These are phyloP conservation scores for Drosophila bunnanda DNA, from an alignment of 2,888 invertebrate genomes.

Conservation along the genomic window DNA sequence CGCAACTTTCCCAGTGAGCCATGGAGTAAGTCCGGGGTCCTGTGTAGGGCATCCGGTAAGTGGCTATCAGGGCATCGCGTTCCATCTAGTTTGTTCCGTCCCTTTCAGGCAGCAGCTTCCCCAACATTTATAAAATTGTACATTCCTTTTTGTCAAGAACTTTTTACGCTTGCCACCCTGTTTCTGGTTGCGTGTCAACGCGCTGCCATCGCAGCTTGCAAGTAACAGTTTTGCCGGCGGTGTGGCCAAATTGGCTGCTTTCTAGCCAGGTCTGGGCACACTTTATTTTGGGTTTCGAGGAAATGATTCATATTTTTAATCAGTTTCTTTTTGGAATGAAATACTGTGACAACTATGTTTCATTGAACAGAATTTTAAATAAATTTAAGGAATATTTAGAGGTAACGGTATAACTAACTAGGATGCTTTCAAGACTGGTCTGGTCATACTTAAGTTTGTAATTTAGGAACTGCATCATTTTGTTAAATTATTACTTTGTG, in stretches of 20 bases:
- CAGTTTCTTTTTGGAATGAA: background rate
- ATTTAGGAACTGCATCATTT: no score
- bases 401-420: no score
- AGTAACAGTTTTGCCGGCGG: background rate
- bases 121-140: conserved; percentile 49
- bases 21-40: conserved; percentile 11
- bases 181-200: conserved; percentile 49
- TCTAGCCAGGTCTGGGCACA: conserved; percentile 5
- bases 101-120: conserved; percentile 24
- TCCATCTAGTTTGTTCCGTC: conserved; percentile 13
- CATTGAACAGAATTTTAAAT: background rate
- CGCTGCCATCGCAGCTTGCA: conserved; percentile 11
- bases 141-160: conserved; percentile 46
- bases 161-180: conserved; percentile 40
- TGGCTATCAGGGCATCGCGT: conserved; percentile 27
- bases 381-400: background rate
- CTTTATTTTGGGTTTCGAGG: background rate
- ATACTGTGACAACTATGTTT: background rate
- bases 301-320: background rate
- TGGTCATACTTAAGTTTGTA: no score
- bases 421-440: no score
- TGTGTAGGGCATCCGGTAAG: conserved; percentile 42
- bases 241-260: background rate
- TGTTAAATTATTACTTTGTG: no score
- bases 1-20: conserved; percentile 37